These are phyloP conservation scores for Bombus picipes DNA, from an alignment of 1,140 invertebrate genomes.

Conservation along the genomic window DNA sequence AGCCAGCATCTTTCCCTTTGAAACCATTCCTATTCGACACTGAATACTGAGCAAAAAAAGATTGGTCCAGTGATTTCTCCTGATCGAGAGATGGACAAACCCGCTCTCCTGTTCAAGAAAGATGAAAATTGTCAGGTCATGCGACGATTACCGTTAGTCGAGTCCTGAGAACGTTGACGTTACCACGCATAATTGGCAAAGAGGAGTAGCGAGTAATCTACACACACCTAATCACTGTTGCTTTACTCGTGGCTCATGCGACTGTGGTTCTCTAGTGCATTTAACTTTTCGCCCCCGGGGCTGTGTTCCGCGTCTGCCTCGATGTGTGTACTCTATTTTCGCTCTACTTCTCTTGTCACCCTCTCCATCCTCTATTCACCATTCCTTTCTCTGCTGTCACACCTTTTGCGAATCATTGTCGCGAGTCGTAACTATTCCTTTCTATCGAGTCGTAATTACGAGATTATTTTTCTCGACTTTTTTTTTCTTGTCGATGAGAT, in stretches of 20 bases:
- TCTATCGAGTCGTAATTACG: neutral
- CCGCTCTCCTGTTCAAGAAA: neutral
- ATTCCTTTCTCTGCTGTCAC: too few relatives aligned
- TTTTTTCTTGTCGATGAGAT: neutral
- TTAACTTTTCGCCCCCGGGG: slow-evolving; percentile 56
- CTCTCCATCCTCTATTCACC: neutral
- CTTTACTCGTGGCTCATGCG: slow-evolving; percentile 73
- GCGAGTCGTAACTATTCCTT: neutral
- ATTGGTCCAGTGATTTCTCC: neutral
- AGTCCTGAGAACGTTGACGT: slow-evolving; percentile 54
- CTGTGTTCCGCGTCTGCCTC: slow-evolving; percentile 56
- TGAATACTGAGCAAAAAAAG: neutral
- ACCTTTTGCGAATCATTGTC: neutral
- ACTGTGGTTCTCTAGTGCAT: slow-evolving; percentile 70
- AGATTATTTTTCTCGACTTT: neutral
- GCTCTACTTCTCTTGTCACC: slow-evolving; percentile 11
- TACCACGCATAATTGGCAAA: slow-evolving; percentile 58
- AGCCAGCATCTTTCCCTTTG: neutral
- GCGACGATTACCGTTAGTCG: slow-evolving; percentile 29
- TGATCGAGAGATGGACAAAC: neutral
- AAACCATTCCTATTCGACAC: neutral
- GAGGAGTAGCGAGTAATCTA: slow-evolving; percentile 62
- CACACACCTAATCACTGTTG: slow-evolving; percentile 72
- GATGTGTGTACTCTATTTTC: slow-evolving; percentile 50
- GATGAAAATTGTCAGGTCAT: slow-evolving; percentile 17